phyloP scores from a whole-genome alignment of 2,113 vertebrate species.

The Oenanthe melanoleuca region DNA sequence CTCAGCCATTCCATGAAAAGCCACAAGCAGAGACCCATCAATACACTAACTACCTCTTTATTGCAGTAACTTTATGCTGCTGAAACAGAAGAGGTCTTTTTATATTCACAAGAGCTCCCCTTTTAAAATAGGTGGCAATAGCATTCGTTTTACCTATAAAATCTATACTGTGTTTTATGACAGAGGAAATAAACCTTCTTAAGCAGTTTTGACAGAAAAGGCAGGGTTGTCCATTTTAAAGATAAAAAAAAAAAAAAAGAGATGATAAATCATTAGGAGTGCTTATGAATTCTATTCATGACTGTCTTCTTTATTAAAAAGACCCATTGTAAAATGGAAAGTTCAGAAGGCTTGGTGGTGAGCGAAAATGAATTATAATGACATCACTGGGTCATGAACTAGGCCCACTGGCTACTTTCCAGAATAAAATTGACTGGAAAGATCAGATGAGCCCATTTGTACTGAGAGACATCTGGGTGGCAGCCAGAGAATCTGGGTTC shows the following conservation, averaged over 20 bases:
- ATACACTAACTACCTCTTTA: not conserved
- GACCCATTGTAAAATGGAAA: constrained; percentile 81
- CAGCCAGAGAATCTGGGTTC: constrained; percentile 77
- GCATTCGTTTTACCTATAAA: constrained; percentile 46
- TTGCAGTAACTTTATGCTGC: not conserved
- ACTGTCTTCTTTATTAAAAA: constrained; percentile 80
- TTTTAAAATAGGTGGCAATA: constrained; percentile 35
- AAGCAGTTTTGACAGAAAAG: constrained; percentile 63
- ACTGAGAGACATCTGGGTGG: constrained; percentile 72
- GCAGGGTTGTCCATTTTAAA: constrained; percentile 68
- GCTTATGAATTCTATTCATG: constrained; percentile 79
- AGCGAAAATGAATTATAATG: constrained; percentile 80
- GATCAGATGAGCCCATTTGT: constrained; percentile 77
- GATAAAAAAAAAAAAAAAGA: constrained; percentile 41
- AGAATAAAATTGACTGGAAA: constrained; percentile 81
- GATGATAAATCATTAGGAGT: constrained; percentile 78
- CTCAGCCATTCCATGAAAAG: not conserved
- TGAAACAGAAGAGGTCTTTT: not conserved
- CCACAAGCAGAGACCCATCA: not conserved
- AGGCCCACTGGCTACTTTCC: constrained; percentile 81
- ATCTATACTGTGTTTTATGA: constrained; percentile 51
- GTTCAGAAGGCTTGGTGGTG: constrained; percentile 78
- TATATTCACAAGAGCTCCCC: not conserved
- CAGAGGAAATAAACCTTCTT: constrained; percentile 64
- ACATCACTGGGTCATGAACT: constrained; percentile 81